These are phyloP conservation scores for Dendrophyllia cribrosa DNA, from an alignment of 64 coral and sea anemone species.

Conservation along the genomic window DNA sequence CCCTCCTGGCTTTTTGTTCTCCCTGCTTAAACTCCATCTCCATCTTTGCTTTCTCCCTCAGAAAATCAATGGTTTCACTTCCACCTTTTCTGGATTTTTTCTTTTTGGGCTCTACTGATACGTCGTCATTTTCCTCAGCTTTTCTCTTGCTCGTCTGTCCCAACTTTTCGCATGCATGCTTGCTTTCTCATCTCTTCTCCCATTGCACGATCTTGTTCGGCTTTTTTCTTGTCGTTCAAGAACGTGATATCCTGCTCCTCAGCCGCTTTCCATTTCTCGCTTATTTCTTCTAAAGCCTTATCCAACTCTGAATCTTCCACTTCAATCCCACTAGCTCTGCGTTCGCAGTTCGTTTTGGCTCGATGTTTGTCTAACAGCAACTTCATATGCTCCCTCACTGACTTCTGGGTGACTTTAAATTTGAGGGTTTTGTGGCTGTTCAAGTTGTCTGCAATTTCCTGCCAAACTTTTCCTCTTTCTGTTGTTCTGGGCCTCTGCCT, in stretches of 20 bases:
- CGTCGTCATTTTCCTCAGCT: slow-evolving; percentile 37
- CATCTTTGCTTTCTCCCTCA: slow-evolving; percentile 59
- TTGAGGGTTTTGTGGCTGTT: too few species aligned
- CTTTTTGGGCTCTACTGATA: slow-evolving; percentile 38
- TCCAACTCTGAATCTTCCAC: neutral
- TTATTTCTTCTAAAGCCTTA: slow-evolving; percentile 12
- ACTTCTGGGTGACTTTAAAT: slow-evolving; percentile 8
- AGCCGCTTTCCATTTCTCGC: slow-evolving; percentile 36
- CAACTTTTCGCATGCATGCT: slow-evolving; percentile 47
- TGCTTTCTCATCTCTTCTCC: slow-evolving; percentile 22
- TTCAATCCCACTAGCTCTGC: slow-evolving; percentile 36
- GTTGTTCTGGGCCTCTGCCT: slow-evolving; percentile 5
- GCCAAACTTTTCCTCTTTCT: too few species aligned
- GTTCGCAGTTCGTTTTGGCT: slow-evolving; percentile 31
- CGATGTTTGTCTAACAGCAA: neutral
- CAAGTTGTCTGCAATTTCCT: too few species aligned
- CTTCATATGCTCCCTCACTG: slow-evolving; percentile 44
- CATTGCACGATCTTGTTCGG: slow-evolving; percentile 42
- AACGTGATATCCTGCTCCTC: slow-evolving; percentile 41
- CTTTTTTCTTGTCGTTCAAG: slow-evolving; percentile 49
- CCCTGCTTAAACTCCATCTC: slow-evolving; percentile 37
- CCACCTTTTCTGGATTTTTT: slow-evolving; percentile 65
- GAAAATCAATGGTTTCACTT: slow-evolving; percentile 58
- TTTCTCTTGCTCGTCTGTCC: slow-evolving; percentile 13
- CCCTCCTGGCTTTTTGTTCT: slow-evolving; percentile 42